phyloP scores from a whole-genome alignment of 2,888 invertebrate genomes.

The Ormyrus pomaceus region DNA sequence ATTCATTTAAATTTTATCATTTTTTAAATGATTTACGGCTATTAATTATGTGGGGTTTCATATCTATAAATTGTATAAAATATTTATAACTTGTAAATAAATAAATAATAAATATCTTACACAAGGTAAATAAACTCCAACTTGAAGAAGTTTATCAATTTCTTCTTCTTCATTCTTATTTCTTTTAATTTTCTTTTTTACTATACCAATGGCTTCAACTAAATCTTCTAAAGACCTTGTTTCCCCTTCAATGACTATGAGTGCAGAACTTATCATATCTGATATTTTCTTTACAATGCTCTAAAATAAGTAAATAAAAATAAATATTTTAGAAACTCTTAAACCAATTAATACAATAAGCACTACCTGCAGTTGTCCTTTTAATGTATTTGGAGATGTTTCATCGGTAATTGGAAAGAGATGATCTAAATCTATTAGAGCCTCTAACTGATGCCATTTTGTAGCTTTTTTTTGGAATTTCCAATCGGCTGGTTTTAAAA shows the following conservation, averaged over 20 bases:
- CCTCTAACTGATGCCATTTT: constrained; percentile 87
- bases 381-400: constrained; percentile 80
- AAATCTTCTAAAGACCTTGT: constrained; percentile 80
- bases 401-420: constrained; percentile 83
- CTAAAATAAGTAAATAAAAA: constrained; percentile 69
- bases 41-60: constrained; percentile 24
- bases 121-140: constrained; percentile 83
- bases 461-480: constrained; percentile 84
- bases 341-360: constrained; percentile 9
- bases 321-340: neutral
- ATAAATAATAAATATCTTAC: constrained; percentile 76
- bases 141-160: constrained; percentile 77
- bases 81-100: neutral
- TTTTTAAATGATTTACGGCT: constrained; percentile 11
- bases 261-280: constrained; percentile 80
- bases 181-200: constrained; percentile 78
- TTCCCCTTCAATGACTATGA: constrained; percentile 86
- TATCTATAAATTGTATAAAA: neutral
- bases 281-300: constrained; percentile 80
- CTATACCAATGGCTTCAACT: constrained; percentile 81
- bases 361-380: constrained; percentile 82
- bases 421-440: constrained; percentile 86
- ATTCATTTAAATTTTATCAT: neutral
- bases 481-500: constrained; percentile 85
- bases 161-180: constrained; percentile 69